Evolutionary conservation across 2,113 vertebrate genomes (phyloP).

Genomic region (Oxyura jamaicensis): DNA sequence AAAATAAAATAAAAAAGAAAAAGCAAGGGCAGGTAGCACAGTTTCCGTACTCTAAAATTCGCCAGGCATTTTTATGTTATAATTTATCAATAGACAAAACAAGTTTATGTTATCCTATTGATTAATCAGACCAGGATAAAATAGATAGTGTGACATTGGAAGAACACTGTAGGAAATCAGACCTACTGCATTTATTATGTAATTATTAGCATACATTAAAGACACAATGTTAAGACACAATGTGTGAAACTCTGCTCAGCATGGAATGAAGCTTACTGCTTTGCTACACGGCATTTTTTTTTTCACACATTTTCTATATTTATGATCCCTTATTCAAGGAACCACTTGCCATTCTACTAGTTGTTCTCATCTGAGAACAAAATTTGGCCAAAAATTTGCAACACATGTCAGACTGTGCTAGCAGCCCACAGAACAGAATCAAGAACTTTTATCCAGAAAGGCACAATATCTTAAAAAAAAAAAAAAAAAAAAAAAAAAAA

Average conservation of each 20-base stretch:
- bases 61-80: rapidly evolving
- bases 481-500: neutral
- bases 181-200: neutral
- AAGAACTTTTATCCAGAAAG: neutral
- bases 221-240: neutral
- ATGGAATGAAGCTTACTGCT: neutral
- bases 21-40: neutral
- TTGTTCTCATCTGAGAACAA: neutral
- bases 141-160: neutral
- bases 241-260: neutral
- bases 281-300: neutral
- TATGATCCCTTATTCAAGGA: rapidly evolving
- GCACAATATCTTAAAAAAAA: neutral
- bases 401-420: rapidly evolving
- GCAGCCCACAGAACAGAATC: neutral
- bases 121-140: neutral
- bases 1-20: neutral
- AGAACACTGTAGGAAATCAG: neutral
- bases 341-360: neutral
- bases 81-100: neutral
- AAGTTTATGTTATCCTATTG: neutral
- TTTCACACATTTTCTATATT: neutral
- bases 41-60: neutral
- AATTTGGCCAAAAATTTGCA: neutral
- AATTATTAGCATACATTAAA: neutral